phyloP scores from a whole-genome alignment of 2,113 vertebrate genomes.

The Ophthalmolycus amberensis region DNA sequence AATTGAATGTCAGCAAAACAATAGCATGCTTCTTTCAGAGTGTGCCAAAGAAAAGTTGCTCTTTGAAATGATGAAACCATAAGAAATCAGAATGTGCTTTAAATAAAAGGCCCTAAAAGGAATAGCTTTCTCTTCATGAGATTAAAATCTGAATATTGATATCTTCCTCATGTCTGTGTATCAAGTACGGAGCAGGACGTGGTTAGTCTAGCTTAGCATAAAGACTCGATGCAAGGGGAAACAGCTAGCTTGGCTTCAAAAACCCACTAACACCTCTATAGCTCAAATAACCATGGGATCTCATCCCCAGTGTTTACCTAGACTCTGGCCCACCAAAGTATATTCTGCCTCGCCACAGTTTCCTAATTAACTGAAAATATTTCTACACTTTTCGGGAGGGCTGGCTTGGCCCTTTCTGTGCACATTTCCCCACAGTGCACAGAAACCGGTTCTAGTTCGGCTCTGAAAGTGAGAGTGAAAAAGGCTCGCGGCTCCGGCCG shows the following conservation, averaged over 20 bases:
- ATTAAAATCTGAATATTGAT: not conserved
- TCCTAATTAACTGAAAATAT: not conserved
- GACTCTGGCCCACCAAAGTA: not conserved
- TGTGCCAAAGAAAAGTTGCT: conserved; percentile 7
- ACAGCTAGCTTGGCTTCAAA: not conserved
- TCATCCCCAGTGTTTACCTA: not conserved
- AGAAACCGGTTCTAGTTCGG: not conserved
- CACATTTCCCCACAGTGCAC: not conserved
- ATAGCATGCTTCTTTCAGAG: not conserved
- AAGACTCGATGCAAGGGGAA: conserved; percentile 1
- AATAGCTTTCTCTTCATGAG: conserved; percentile 12
- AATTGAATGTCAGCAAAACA: not conserved
- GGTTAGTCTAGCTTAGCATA: conserved; percentile 24
- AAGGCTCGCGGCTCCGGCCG: no score
- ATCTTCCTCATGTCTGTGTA: not conserved
- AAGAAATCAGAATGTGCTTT: conserved; percentile 48
- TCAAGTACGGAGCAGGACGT: not conserved
- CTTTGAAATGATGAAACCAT: conserved; percentile 6
- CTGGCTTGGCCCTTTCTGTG: not conserved
- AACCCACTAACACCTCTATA: not conserved
- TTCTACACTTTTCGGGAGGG: not conserved
- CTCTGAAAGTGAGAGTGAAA: no score
- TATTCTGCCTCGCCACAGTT: not conserved
- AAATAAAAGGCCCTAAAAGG: conserved; percentile 42
- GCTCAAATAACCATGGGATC: not conserved